phyloP scores from a whole-genome alignment of 2,888 invertebrate genomes.

The Drepanosiphum platanoidis region DNA sequence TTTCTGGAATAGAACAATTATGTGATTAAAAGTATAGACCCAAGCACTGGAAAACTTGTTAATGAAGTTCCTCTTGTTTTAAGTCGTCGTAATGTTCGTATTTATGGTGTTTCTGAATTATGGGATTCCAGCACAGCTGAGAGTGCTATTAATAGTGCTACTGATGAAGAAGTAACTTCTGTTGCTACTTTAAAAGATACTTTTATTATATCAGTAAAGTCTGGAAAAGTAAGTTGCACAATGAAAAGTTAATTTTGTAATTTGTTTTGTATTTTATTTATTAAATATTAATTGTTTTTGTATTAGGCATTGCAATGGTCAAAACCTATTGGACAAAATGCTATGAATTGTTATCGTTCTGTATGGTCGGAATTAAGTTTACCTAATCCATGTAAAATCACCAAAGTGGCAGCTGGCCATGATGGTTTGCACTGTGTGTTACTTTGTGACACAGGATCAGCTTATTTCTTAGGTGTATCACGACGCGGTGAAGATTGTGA shows the following conservation, averaged over 20 bases:
- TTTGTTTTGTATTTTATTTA: background rate
- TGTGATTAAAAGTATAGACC: slow-evolving; percentile 55
- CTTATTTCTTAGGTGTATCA: slow-evolving; percentile 85
- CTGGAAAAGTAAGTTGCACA: slow-evolving; percentile 45
- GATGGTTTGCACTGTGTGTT: slow-evolving; percentile 92
- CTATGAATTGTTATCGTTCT: slow-evolving; percentile 49
- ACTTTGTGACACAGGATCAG: slow-evolving; percentile 91
- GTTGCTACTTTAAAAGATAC: slow-evolving; percentile 51
- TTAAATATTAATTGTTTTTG: slow-evolving; percentile 65
- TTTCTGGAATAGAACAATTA: slow-evolving; percentile 40
- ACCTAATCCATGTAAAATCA: slow-evolving; percentile 78
- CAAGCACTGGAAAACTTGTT: slow-evolving; percentile 57
- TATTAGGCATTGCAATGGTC: slow-evolving; percentile 64
- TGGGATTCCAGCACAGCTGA: slow-evolving; percentile 58
- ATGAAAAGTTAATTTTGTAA: background rate
- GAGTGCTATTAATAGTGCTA: slow-evolving; percentile 58
- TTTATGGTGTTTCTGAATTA: slow-evolving; percentile 55
- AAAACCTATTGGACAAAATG: slow-evolving; percentile 64
- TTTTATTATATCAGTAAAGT: slow-evolving; percentile 58
- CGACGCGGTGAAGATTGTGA: slow-evolving; percentile 95
- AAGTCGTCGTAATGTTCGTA: slow-evolving; percentile 55
- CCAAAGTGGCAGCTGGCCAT: slow-evolving; percentile 88
- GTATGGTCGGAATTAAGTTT: slow-evolving; percentile 71
- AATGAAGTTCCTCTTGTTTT: slow-evolving; percentile 59
- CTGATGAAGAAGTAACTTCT: slow-evolving; percentile 59